Base-by-base conservation (phyloP, 1,140 invertebrate species). In the Probaryconus sp. region DNA sequence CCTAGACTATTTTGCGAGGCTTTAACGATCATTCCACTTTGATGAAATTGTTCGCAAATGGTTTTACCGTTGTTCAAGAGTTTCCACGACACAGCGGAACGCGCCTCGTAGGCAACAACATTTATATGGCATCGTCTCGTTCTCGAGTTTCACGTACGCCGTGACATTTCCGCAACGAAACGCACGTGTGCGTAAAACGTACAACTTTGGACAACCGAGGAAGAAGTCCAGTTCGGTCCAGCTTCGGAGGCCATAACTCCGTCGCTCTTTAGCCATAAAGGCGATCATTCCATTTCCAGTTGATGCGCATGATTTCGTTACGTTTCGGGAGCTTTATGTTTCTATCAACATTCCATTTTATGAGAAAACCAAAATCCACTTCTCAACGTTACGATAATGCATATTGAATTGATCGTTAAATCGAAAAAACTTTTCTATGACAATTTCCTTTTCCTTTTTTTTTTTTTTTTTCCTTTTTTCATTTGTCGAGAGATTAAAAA, bases 1-100 rank as follows among this genome's bases (percentile, higher is more conserved):
- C n/a, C n/a, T n/a, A n/a, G 21, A 24, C 3, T 24, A 4, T 24
- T 24, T 3, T 24, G 21, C 7, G 21, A 24, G 48, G 60, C 31
- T 65, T 55, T 47, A 38, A 47, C 48, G 37, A 55, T 38, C 28
- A 53, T 47, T 51, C 31, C 28, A 45, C 43, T 69, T 69, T 69
- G 47, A 69, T 60, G 31, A 53, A 60, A 69, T 47, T 45, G 38
- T 68, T 50, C 64, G 30, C 37, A 69, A 69, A 69, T 61, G 55
- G 55, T 20, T 61, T 30, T 33, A 28, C 26, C 45, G 51, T 50
- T 53, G 47, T 45, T 60, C 47, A 35, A 30, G 55, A 69, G 55
- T 60, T 60, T 60, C 47, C 38, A 47, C 28, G 30, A 10, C 30
- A 10, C 30, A 30, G 16, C 37, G 51, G 33, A 48, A 33, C 33